phyloP scores from a whole-genome alignment of 2,113 vertebrate species.

The Chiloscyllium plagiosum region DNA sequence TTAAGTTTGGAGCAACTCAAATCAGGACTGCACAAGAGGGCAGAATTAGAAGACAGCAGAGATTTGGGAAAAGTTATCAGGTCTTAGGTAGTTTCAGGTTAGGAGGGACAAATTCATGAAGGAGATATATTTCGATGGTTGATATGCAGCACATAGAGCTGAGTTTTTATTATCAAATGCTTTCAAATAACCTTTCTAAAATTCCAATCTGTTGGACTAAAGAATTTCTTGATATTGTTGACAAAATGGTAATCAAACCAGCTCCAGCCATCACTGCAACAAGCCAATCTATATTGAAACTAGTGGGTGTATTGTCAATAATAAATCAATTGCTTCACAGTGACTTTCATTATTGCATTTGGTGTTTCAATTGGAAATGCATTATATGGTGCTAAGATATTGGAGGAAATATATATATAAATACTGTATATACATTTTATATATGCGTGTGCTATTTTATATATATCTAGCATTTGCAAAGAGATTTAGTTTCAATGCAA shows the following conservation, averaged over 20 bases:
- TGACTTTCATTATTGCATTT: not conserved
- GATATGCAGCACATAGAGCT: not conserved
- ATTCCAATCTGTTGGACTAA: not conserved
- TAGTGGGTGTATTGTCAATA: not conserved
- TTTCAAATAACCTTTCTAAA: not conserved
- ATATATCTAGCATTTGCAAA: not conserved
- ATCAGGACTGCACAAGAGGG: not conserved
- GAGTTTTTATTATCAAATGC: not conserved
- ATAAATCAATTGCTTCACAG: not conserved
- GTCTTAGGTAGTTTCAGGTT: not conserved
- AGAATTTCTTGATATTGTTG: not conserved
- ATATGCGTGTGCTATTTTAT: too few relatives aligned
- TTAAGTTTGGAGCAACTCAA: not conserved
- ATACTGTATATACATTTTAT: too few relatives aligned
- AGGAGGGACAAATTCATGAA: not conserved
- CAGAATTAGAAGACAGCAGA: not conserved
- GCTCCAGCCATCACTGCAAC: not conserved
- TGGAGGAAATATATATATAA: not conserved
- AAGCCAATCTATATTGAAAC: not conserved
- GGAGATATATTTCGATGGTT: not conserved
- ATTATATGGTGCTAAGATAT: not conserved
- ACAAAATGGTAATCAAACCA: not conserved
- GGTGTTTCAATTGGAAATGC: not conserved
- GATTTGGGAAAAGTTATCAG: not conserved
- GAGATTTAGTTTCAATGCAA: not conserved